Conservation (phyloP, 2,113 vertebrate species). For the Sigmodon hispidus region DNA sequence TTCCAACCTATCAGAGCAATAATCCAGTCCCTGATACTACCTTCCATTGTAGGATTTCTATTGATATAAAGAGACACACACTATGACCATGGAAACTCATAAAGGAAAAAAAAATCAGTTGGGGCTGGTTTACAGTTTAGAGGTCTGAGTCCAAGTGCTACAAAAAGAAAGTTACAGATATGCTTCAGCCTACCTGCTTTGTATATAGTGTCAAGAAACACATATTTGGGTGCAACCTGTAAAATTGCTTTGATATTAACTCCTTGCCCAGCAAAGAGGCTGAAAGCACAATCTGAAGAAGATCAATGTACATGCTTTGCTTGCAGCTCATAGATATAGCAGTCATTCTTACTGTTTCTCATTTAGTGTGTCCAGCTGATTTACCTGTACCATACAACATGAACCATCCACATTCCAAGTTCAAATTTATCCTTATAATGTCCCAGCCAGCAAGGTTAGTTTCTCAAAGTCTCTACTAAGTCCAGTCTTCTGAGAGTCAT, state of each 20-base stretch:
- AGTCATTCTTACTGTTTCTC: neutral
- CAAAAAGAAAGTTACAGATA: neutral
- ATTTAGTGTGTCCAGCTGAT: neutral
- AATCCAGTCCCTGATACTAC: neutral
- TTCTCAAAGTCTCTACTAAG: neutral
- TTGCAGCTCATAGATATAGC: neutral
- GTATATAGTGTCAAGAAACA: neutral
- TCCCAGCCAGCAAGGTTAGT: neutral
- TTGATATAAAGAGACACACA: too few relatives aligned
- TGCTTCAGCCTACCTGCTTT: neutral
- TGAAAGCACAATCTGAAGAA: neutral
- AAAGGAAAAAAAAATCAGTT: neutral
- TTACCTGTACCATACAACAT: neutral
- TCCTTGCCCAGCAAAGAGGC: neutral
- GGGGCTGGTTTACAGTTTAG: neutral
- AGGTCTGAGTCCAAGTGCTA: neutral
- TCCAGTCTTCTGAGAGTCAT: neutral
- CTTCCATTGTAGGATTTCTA: neutral
- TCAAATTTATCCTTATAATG: neutral
- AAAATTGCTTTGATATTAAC: neutral
- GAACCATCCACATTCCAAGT: neutral
- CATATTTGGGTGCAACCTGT: neutral
- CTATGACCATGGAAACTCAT: neutral
- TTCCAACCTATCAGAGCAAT: neutral
- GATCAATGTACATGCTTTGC: fast-evolving